phyloP scores from a whole-genome alignment of 2,888 invertebrate species.

The Ectemnius continuus region DNA sequence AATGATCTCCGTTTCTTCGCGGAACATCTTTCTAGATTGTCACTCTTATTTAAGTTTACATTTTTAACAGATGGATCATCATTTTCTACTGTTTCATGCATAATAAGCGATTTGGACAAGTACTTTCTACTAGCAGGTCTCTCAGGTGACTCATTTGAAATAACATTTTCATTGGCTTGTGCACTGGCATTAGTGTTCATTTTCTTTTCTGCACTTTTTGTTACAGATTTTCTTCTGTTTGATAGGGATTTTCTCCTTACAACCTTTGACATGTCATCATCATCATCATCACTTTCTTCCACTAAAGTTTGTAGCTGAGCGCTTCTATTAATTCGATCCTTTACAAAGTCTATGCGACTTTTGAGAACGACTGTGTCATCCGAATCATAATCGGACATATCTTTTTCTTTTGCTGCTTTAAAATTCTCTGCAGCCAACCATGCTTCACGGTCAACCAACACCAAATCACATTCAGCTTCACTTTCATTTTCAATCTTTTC shows the following conservation, averaged over 20 bases:
- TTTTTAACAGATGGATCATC: background rate
- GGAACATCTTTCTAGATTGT: background rate
- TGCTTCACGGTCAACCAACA: slow-evolving; percentile 51
- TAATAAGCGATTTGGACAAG: slow-evolving; percentile 4
- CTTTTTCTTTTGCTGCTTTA: slow-evolving; percentile 21
- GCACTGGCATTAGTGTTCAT: background rate
- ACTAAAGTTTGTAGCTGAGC: background rate
- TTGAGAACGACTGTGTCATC: slow-evolving; percentile 58
- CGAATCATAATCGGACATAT: slow-evolving; percentile 57
- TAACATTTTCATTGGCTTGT: slow-evolving; percentile 11
- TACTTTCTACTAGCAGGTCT: background rate
- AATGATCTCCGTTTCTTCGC: slow-evolving; percentile 11
- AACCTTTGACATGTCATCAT: background rate
- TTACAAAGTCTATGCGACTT: slow-evolving; percentile 13
- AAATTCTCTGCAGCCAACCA: slow-evolving; percentile 38
- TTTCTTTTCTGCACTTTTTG: background rate
- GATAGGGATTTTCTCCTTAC: background rate
- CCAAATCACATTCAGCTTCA: slow-evolving; percentile 55
- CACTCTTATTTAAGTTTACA: slow-evolving; percentile 12
- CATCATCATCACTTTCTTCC: slow-evolving; percentile 14
- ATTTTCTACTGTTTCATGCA: background rate
- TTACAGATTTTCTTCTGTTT: background rate
- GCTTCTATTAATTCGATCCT: background rate
- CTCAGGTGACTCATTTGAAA: background rate
- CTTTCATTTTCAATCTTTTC: slow-evolving; percentile 49